Base-by-base conservation (phyloP, 1,140 invertebrate species). In the Ectropis grisescens region DNA sequence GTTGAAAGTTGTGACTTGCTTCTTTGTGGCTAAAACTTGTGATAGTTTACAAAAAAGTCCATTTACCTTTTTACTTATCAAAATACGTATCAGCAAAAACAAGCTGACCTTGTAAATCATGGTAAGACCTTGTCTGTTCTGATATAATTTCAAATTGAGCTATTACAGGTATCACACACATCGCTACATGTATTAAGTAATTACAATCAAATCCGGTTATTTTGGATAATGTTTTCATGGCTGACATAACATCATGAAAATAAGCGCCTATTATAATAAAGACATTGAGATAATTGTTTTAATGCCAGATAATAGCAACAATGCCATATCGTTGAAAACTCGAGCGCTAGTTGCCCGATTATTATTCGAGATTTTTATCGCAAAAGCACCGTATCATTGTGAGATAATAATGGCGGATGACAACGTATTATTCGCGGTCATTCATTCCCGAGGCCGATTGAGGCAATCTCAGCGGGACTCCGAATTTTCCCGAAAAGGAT, bases 361-460 rank as follows among this genome's bases (percentile, higher is more conserved):
- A 54, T 75, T 68, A 72, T 68, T 46, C 47, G 60, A 68, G 72
- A 81, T 81, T 74, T 75, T 71, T 74, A 81, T 81, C 75, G 49
- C 44, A 74, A 76, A 81, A 81, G 40, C 52, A 74, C 72, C 64
- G 61, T 78, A 81, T 81, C 75, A 81, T 76, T 76, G 72, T 56
- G 60, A 76, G 68, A 81, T 81, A 78, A 81, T 81, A 81, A 81
- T 71, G 65, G 58, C 67, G 66, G 64, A 80, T 80, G 72, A 80
- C 75, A 80, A 65, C 44, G 72, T 80, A 80, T 80, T 80, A 80
- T 80, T 78, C 51, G 65, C 57, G 56, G 66, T 67, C 69, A 71
- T 80, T 74, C 71, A 70, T 75, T 65, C 64, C 41, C 52, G 50
- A 45, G 51, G 55, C 50, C 55, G 66, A 72, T 72, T 68, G 51